Evolutionary conservation across 2,888 invertebrate species (phyloP).

Genomic region (Synanthedon formicaeformis): DNA sequence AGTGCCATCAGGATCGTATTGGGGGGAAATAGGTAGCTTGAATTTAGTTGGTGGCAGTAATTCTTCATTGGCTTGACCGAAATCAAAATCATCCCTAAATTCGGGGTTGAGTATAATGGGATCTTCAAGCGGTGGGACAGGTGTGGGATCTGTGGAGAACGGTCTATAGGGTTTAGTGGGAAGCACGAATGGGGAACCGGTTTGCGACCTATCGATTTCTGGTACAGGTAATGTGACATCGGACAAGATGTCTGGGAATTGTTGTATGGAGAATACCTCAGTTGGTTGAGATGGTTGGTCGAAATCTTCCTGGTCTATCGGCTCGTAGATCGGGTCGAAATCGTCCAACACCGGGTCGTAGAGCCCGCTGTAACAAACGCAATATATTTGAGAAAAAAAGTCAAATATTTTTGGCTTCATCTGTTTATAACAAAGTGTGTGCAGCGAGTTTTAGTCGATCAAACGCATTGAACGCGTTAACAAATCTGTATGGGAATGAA

Average conservation of each 20-base stretch:
- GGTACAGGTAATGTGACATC: conserved; percentile 7
- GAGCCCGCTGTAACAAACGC: conserved; percentile 42
- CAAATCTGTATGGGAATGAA: too few species aligned
- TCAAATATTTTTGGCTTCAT: too few species aligned
- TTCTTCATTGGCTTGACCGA: conserved; percentile 15
- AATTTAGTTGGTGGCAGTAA: conserved; percentile 29
- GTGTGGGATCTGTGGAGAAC: conserved; percentile 43
- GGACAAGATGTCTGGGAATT: conserved; percentile 19
- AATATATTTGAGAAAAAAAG: conserved; percentile 3
- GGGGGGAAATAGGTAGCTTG: conserved; percentile 47
- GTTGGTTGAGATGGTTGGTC: conserved; percentile 48
- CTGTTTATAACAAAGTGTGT: too few species aligned
- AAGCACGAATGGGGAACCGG: conserved; percentile 32
- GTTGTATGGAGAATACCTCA: conserved; percentile 41
- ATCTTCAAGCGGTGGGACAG: conserved; percentile 40
- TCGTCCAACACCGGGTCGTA: conserved; percentile 59
- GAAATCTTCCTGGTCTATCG: conserved; percentile 47
- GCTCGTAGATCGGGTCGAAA: conserved; percentile 43
- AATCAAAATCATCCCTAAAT: conserved; percentile 36
- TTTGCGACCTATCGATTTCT: conserved; percentile 23
- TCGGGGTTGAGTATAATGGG: conserved; percentile 49
- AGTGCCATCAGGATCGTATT: conserved; percentile 44
- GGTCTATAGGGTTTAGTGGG: conserved; percentile 42
- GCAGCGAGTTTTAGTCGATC: too few species aligned
- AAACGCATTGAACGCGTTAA: too few species aligned